These are phyloP conservation scores for Aproaerema taeniolella DNA, from an alignment of 2,888 invertebrate genomes.

Conservation along the genomic window DNA sequence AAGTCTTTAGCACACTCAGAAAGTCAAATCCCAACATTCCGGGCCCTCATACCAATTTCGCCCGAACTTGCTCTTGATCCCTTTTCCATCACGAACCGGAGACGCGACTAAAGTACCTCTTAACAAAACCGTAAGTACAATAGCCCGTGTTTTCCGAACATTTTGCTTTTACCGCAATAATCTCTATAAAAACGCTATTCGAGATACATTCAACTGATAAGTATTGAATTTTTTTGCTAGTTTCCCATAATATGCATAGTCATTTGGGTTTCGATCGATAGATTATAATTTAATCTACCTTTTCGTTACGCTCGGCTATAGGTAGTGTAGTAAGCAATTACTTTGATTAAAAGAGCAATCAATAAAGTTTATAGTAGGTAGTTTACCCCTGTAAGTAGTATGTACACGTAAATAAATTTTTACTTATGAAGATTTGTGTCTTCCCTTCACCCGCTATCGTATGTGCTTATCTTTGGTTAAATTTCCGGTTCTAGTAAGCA, in stretches of 20 bases:
- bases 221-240: not conserved
- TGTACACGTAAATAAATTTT: not conserved
- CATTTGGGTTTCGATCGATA: conserved; percentile 4
- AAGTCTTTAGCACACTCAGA: no score
- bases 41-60: conserved; percentile 2
- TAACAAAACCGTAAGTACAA: conserved; percentile 7
- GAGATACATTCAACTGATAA: conserved; percentile 8
- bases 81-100: conserved; percentile 10
- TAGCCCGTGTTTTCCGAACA: conserved; percentile 6
- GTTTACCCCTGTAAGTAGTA: conserved; percentile 2
- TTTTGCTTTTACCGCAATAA: not conserved
- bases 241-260: conserved; percentile 6
- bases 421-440: not conserved
- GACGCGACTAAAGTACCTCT: conserved; percentile 7
- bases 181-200: conserved; percentile 1
- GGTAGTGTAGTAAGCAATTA: conserved; percentile 4
- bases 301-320: not conserved
- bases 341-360: conserved; percentile 6
- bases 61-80: conserved; percentile 6
- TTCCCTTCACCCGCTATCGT: no score
- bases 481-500: no score
- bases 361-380: not conserved
- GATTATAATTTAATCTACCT: conserved; percentile 11
- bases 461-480: no score
- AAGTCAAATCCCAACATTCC: no score